Conservation (phyloP, 2,888 invertebrate species). For the Cryptus armator region DNA sequence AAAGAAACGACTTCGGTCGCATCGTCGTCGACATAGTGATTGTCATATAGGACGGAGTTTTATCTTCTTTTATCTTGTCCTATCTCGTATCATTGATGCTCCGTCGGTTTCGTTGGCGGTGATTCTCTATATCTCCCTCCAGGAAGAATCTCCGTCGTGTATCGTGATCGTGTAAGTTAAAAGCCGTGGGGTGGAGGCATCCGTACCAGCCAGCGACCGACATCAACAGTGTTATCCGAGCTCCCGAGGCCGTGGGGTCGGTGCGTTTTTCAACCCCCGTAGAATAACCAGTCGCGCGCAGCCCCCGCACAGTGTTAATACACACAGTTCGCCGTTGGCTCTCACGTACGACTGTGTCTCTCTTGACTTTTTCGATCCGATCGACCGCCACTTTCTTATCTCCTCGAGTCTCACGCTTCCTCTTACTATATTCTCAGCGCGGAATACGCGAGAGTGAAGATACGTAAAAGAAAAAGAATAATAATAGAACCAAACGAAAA, state of each 20-base stretch:
- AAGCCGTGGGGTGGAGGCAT: slow-evolving; percentile 74
- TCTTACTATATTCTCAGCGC: background rate
- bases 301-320: slow-evolving; percentile 60
- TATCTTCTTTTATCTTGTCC: slow-evolving; percentile 2
- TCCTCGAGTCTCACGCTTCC: slow-evolving; percentile 11
- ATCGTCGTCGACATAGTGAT: background rate
- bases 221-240: slow-evolving; percentile 80
- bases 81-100: slow-evolving; percentile 41
- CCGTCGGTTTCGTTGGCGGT: slow-evolving; percentile 41
- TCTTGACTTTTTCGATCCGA: background rate
- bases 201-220: slow-evolving; percentile 75
- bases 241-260: slow-evolving; percentile 81
- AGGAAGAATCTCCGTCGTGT: slow-evolving; percentile 47
- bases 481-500: background rate
- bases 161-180: slow-evolving; percentile 55
- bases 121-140: slow-evolving; percentile 57
- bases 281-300: slow-evolving; percentile 53
- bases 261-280: slow-evolving; percentile 75
- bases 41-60: background rate
- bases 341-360: slow-evolving; percentile 19
- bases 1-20: slow-evolving; percentile 1
- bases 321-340: slow-evolving; percentile 36
- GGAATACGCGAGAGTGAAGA: background rate
- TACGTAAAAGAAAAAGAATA: slow-evolving; percentile 13
- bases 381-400: background rate